Evolutionary conservation across 2,113 vertebrate genomes (phyloP), one percentile per base, ranked within the genome.

Genomic region (Colius striatus): DNA sequence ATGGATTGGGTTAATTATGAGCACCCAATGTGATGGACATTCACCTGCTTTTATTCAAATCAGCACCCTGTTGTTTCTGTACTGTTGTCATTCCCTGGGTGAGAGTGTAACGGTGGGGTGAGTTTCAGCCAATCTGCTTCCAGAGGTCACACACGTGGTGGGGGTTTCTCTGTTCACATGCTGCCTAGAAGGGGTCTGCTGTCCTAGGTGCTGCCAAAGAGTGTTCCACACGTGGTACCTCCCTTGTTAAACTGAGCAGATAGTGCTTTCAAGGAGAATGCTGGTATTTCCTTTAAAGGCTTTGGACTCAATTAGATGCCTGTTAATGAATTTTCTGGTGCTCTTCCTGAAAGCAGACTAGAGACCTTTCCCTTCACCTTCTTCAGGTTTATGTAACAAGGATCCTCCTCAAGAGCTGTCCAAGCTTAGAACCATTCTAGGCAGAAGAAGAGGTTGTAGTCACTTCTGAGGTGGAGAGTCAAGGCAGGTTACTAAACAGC

Each of bases 371-470:
- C 83, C 58, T 60, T 74, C 0, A 0, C 16, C 17, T 63, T 53
- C 20, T 57, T 79, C 47, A 32, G 27, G n/a, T 66, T 61, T 93
- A 9, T 79, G 32, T 72, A 41, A 45, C 23, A 32, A 32, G 58
- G n/a, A 25, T 91, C 29, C n/a, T 58, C 23, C 53, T 84, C 73
- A 70, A 47, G 68, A 92, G 43, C 71, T 93, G 22, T 15, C 73
- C 6, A 16, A 27, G 34, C 79, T 92, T 23, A 36, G 7, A 26
- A 16, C n/a, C 5, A 5, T 63, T 86, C 7, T 74, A 38, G 61
- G 78, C 51, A 90, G 82, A 79, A 36, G 80, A 48, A 38, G n/a
- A 75, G 75, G 22, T 47, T 22, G 8, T 27, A 53, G 60, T 6
- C 29, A 5, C 32, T 57, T 47, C 21, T 26, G 13, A 55, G n/a